Base-by-base conservation (phyloP, 2,888 invertebrate genomes). In the Exephanes ischioxanthus region DNA sequence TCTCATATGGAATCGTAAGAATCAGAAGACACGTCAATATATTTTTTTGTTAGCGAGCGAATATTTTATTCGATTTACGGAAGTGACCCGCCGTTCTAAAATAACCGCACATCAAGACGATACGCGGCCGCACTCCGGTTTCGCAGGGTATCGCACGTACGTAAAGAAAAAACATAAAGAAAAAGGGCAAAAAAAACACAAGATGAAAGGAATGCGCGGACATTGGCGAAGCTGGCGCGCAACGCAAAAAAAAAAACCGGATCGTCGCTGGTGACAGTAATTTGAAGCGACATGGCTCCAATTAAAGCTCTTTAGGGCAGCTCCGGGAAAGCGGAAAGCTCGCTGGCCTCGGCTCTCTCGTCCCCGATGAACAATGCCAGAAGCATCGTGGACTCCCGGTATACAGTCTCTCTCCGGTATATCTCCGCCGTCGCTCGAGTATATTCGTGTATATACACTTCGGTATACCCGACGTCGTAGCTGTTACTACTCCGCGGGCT, bases 221-320 rank as follows among this genome's bases (percentile, higher is more conserved):
- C 66, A 75, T 26, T 53, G 80, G 67, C 53, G 71, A 70, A 77
- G 26, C 19, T 30, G 30, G 66, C 41, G 77, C 76, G 68, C 63
- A 68, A 72, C 45, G 86, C 87, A 88, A 88, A 86, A 88, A 86
- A 88, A 89, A 88, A 80, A 90, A 91, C 88, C 88, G 88, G 88
- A 88, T 87, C 88, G 85, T 89, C 89, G 90, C 89, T 80, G 83
- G 90, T 89, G 89, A 91, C 89, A 88, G 89, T 91, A 90, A 91
- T 92, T 89, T 83, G 88, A 90, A 90, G 88, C 89, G 90, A 89
- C 90, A 89, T 88, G 86, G 87, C 89, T 90, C 90, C 90, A 91
- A 91, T 91, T 91, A 91, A 92, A 89, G 89, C 90, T 90, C 89
- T 91, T 90, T 91, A 88, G 86, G 88, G 87, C 76, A 70, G 84